Evolutionary conservation across 2,113 vertebrate species (phyloP), one percentile per base, ranked within the genome.

Genomic region (Piprites chloris): DNA sequence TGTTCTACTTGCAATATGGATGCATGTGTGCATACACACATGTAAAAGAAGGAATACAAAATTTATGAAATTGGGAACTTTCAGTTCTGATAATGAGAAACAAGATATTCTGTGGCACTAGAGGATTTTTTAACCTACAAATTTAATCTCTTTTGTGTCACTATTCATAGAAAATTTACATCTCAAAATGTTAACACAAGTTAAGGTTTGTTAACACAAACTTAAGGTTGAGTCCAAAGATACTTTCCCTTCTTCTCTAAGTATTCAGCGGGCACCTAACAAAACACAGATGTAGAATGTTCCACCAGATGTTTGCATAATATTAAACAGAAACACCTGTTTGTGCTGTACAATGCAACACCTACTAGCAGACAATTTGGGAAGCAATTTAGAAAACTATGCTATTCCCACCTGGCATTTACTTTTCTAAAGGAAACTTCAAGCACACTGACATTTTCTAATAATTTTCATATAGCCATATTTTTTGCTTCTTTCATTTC

Each of bases 11-110:
- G 24, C 28, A 66, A 28, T 71, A 39, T 26, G 23, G 18, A 35
- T 16, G 32, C 14, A 10, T 11, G 5, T 46, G 11, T 4, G 1
- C 18, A 14, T 17, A 16, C 1, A 62, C 2, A 4, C 7, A n/a
- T 14, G 20, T 28, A 81, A 74, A 95, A 68, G 24, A 89, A 62
- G 14, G 10, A 87, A 33, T 9, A 58, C 79, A 49, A 3, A 58
- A 58, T 55, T 73, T 52, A 22, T 33, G 11, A 42, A 68, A 59
- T 52, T 14, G 23, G 26, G 58, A 80, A 65, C 4, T 46, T 91
- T 80, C 37, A 58, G 4, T 44, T 91, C 42, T 69, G 30, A 18
- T 26, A 62, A 47, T 26, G 27, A 81, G 41, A 67, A 33, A 58
- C 2, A 19, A 39, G 15, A 59, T 49, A 71, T 44, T 71, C 16